phyloP scores from a whole-genome alignment of 2,113 vertebrate genomes.

The Coregonus clupeaformis region DNA sequence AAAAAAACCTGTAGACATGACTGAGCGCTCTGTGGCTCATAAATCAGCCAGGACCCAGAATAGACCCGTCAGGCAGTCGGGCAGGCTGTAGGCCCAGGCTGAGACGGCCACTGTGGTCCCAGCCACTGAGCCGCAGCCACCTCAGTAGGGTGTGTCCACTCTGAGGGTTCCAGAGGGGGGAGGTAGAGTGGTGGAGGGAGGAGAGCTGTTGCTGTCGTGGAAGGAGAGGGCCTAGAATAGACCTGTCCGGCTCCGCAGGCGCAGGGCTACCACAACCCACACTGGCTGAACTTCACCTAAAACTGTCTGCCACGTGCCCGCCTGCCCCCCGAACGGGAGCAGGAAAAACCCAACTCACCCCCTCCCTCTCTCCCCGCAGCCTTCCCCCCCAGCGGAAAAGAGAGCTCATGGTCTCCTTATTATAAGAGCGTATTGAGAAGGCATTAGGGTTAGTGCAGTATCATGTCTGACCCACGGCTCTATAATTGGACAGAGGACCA shows the following conservation, averaged over 20 bases:
- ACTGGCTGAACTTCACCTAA: conserved; percentile 50
- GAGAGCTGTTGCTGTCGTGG: too few species aligned
- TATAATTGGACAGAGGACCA: too few species aligned
- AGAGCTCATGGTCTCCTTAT: too few species aligned
- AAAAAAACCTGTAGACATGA: conserved; percentile 46
- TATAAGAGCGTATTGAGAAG: too few species aligned
- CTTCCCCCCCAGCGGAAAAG: background rate
- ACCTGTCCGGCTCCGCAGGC: conserved; percentile 47
- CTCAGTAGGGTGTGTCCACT: conserved; percentile 50
- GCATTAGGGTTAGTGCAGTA: too few species aligned
- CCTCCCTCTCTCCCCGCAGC: background rate
- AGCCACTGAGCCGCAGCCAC: conserved; percentile 4
- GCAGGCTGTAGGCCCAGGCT: conserved; percentile 20
- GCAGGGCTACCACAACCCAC: conserved; percentile 46
- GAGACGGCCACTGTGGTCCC: conserved; percentile 50
- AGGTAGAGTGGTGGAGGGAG: conserved; percentile 44
- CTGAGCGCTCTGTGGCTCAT: conserved; percentile 38
- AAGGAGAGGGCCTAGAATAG: conserved; percentile 56
- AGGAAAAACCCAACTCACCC: conserved; percentile 6
- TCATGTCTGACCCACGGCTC: too few species aligned
- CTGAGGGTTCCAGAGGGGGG: conserved; percentile 54
- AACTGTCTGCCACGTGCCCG: conserved; percentile 56
- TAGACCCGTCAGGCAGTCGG: background rate
- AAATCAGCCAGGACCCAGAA: conserved; percentile 25
- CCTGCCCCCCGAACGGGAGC: conserved; percentile 37